phyloP scores from a whole-genome alignment of 2,797 vertebrate genomes.

The Hemibagrus guttatus region DNA sequence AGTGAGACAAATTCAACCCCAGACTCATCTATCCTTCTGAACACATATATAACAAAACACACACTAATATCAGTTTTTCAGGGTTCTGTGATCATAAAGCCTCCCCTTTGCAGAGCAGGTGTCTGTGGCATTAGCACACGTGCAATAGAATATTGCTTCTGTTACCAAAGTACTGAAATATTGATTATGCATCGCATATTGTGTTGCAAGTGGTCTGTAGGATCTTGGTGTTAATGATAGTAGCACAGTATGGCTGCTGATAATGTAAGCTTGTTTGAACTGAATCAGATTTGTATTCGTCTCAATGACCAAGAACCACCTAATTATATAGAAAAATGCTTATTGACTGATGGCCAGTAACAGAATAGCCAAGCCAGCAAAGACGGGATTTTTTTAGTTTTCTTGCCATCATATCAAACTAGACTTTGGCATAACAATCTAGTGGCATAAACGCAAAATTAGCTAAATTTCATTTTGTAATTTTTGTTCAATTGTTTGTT shows the following conservation, averaged over 20 bases:
- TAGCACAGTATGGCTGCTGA: background rate
- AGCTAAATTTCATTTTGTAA: background rate
- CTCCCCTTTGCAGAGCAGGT: constrained; percentile 18
- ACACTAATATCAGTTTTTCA: constrained; percentile 34
- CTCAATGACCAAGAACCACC: background rate
- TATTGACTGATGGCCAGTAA: background rate
- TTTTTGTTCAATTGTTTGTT: background rate
- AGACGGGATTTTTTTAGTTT: background rate
- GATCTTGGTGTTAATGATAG: constrained; percentile 5
- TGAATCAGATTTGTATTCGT: background rate
- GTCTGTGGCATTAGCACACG: constrained; percentile 31
- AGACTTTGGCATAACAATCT: background rate
- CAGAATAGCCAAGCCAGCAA: background rate
- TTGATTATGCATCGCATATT: constrained; percentile 40
- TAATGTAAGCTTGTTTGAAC: background rate
- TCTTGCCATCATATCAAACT: background rate
- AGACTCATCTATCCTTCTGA: constrained; percentile 44
- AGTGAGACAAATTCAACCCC: constrained; percentile 23
- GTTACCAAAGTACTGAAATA: constrained; percentile 39
- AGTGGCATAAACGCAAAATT: background rate
- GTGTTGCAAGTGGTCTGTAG: constrained; percentile 30
- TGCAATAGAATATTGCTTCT: constrained; percentile 37
- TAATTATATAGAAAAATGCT: background rate
- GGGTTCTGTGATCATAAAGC: constrained; percentile 13
- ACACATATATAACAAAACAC: constrained; percentile 47